phyloP scores from a whole-genome alignment of 2,113 vertebrate genomes.

The Sander lucioperca region DNA sequence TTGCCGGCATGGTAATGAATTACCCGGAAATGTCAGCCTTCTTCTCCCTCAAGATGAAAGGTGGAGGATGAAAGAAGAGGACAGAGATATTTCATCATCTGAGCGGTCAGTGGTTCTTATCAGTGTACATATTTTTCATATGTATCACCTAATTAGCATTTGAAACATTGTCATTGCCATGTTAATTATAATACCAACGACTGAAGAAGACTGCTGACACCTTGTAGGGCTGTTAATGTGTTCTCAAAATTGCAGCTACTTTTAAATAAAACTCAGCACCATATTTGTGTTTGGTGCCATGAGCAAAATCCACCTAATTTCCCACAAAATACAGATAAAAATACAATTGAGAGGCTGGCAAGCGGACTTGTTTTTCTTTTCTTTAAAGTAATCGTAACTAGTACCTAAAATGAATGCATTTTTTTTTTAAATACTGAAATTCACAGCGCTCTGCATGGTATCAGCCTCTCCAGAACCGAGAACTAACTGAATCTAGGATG shows the following conservation, averaged over 20 bases:
- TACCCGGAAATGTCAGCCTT: slow-evolving; percentile 10
- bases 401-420: neutral
- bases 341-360: no score
- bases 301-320: neutral
- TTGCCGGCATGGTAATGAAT: slow-evolving; percentile 15
- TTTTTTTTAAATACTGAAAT: neutral
- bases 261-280: neutral
- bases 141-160: neutral
- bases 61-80: neutral
- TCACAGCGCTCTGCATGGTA: neutral
- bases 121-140: neutral
- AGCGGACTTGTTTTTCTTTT: no score
- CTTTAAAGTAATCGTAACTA: neutral
- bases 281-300: neutral
- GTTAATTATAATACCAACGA: neutral
- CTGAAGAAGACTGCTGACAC: neutral
- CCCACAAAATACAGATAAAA: neutral
- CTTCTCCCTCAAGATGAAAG: neutral
- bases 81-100: neutral
- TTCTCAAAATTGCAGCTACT: neutral
- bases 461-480: no score
- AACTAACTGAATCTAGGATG: neutral
- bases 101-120: neutral
- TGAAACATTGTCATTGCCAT: neutral
- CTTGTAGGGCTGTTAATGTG: neutral